Evolutionary conservation across 1,140 invertebrate genomes (phyloP).

Genomic region (Drosophila ficusphila): DNA sequence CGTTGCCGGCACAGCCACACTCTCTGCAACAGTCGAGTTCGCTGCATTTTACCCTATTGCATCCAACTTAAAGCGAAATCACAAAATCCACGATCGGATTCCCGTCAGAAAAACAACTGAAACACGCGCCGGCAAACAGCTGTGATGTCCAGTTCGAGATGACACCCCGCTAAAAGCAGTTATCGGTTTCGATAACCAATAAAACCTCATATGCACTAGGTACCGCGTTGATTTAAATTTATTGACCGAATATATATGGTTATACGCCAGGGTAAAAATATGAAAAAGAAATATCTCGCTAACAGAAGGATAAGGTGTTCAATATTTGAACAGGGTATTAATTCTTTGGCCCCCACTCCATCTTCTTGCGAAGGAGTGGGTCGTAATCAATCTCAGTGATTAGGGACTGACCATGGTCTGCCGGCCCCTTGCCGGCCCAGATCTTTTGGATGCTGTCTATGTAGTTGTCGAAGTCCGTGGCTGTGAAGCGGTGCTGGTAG

Average conservation of each 20-base stretch:
- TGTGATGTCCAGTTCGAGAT: constrained; percentile 1
- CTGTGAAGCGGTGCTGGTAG: constrained; percentile 1
- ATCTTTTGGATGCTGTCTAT: constrained; percentile 6
- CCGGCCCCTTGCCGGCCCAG: constrained; percentile 9
- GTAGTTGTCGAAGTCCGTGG: background rate
- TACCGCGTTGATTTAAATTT: too few species aligned
- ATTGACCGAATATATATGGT: too few species aligned
- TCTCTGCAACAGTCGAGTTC: constrained; percentile 33
- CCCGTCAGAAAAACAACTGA: constrained; percentile 4
- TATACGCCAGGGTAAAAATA: too few species aligned
- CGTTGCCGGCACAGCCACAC: constrained; percentile 19
- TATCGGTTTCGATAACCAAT: constrained; percentile 1
- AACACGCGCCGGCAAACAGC: constrained; percentile 38
- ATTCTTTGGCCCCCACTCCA: too few species aligned
- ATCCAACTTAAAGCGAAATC: constrained; percentile 2
- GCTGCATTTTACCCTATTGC: constrained; percentile 39
- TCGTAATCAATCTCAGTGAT: background rate
- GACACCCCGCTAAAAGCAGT: background rate
- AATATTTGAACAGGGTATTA: too few species aligned
- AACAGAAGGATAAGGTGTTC: too few species aligned
- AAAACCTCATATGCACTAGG: too few species aligned
- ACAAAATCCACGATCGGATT: background rate
- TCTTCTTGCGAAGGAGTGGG: background rate
- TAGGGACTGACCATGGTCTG: background rate
- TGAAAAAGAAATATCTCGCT: too few species aligned